A percentile compares a stretch with the other conserved stretches of the same genome.
phyloP scores from a whole-genome alignment of 2,113 vertebrate genomes.

The Lampris megalopsis region DNA sequence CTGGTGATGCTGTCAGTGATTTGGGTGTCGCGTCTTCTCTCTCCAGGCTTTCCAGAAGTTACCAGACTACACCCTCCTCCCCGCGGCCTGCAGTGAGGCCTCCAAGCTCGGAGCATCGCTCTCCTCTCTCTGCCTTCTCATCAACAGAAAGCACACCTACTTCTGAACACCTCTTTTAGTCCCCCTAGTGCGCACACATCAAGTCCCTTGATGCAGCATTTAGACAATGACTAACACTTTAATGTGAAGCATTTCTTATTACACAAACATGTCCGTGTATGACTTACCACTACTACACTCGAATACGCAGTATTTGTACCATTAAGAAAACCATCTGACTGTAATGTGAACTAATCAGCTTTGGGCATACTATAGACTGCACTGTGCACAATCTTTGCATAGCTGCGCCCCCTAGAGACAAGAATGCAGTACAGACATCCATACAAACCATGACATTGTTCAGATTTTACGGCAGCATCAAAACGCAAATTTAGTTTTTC shows the following conservation, averaged over 20 bases:
- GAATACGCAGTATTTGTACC: not conserved
- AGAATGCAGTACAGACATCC: not conserved
- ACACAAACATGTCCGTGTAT: too few relatives aligned
- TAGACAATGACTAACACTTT: not conserved
- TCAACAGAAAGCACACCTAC: slow-evolving; percentile 85
- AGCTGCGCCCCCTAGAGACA: slow-evolving; percentile 25
- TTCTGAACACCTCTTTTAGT: slow-evolving; percentile 57
- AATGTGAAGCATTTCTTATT: not conserved
- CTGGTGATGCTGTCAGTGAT: not conserved
- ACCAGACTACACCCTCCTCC: slow-evolving; percentile 88
- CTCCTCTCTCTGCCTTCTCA: slow-evolving; percentile 90
- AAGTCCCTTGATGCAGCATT: not conserved
- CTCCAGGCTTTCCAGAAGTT: slow-evolving; percentile 90
- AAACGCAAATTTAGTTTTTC: slow-evolving; percentile 18
- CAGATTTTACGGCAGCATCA: slow-evolving; percentile 25
- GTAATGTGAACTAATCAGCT: slow-evolving; percentile 17
- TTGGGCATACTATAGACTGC: not conserved
- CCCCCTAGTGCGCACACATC: too few relatives aligned
- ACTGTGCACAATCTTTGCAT: not conserved
- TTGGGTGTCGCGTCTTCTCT: not conserved
- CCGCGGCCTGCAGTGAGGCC: slow-evolving; percentile 89
- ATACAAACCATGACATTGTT: not conserved
- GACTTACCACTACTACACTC: too few relatives aligned
- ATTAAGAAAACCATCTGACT: not conserved
- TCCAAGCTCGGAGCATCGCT: slow-evolving; percentile 88